Evolutionary conservation across 2,797 vertebrate genomes (phyloP).

Genomic region (Todus mexicanus): DNA sequence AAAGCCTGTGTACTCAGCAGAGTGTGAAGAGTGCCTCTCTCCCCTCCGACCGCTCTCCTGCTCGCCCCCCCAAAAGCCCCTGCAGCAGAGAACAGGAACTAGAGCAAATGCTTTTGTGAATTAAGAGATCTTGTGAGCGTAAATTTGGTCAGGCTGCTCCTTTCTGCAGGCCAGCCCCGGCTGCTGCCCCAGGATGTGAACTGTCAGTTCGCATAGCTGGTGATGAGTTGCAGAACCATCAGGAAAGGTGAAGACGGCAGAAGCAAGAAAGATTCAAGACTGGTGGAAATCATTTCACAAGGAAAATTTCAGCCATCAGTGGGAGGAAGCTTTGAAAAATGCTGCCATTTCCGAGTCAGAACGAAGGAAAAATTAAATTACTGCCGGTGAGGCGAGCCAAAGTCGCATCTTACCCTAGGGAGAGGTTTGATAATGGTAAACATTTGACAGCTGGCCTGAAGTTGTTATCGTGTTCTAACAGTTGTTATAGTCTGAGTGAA

Average conservation of each 20-base stretch:
- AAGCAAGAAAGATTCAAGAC: conserved; percentile 82
- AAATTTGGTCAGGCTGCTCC: conserved; percentile 87
- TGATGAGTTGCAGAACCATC: conserved; percentile 95
- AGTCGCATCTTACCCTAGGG: conserved; percentile 81
- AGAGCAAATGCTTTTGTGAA: conserved; percentile 98
- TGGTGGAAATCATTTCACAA: conserved; percentile 84
- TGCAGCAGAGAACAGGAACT: conserved; percentile 90
- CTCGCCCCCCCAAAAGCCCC: conserved; percentile 77
- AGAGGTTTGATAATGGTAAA: conserved; percentile 83
- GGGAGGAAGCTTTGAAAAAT: conserved; percentile 81
- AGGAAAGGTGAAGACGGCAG: conserved; percentile 93
- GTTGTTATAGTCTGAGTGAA: conserved; percentile 80
- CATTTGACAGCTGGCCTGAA: conserved; percentile 85
- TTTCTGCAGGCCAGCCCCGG: conserved; percentile 87
- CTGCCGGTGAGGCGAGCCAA: conserved; percentile 82
- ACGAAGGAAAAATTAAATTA: conserved; percentile 85
- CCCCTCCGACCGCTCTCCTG: conserved; percentile 73
- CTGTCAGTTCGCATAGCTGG: conserved; percentile 96
- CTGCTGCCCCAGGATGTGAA: conserved; percentile 94
- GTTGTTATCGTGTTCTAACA: conserved; percentile 82
- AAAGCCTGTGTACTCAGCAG: conserved; percentile 81
- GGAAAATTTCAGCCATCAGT: conserved; percentile 82
- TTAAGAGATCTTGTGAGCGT: conserved; percentile 88
- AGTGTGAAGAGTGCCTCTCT: conserved; percentile 84
- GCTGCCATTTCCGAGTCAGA: conserved; percentile 83